These are phyloP conservation scores for Platyscapa corneri DNA, from an alignment of 1,140 invertebrate genomes.

Conservation along the genomic window DNA sequence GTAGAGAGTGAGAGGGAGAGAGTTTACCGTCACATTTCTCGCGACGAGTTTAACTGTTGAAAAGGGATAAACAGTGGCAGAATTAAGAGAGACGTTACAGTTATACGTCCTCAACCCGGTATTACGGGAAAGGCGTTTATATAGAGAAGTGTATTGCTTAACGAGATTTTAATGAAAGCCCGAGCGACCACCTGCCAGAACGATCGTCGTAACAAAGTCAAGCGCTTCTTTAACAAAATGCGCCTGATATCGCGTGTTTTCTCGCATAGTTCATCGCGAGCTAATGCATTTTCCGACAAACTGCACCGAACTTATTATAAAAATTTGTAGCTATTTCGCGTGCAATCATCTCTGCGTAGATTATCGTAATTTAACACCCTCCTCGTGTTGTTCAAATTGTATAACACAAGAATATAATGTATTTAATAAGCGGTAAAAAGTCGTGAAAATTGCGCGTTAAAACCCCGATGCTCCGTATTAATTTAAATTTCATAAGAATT, in stretches of 20 bases:
- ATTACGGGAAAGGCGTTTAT: conserved; percentile 9
- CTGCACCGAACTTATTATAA: conserved; percentile 2
- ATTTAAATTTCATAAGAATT: conserved; percentile 4
- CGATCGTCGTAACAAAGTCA: conserved; percentile 30
- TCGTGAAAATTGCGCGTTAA: not conserved
- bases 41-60: conserved; percentile 25
- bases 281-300: not conserved
- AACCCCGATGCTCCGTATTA: not conserved
- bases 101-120: not conserved
- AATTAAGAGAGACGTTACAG: conserved; percentile 31
- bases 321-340: not conserved
- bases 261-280: not conserved
- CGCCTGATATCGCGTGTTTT: not conserved
- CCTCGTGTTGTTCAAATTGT: not conserved
- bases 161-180: conserved; percentile 63
- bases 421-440: not conserved
- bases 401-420: not conserved
- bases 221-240: not conserved
- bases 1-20: conserved; percentile 37
- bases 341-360: not conserved
- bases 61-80: conserved; percentile 7
- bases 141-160: conserved; percentile 42
- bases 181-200: conserved; percentile 40
- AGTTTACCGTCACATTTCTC: conserved; percentile 31
- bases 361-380: not conserved